Evolutionary conservation across 30 jellyfish, hydroid and myxozoan genomes (phyloP), one percentile per base, ranked within the genome.

Genomic region (Mastigias papua): DNA sequence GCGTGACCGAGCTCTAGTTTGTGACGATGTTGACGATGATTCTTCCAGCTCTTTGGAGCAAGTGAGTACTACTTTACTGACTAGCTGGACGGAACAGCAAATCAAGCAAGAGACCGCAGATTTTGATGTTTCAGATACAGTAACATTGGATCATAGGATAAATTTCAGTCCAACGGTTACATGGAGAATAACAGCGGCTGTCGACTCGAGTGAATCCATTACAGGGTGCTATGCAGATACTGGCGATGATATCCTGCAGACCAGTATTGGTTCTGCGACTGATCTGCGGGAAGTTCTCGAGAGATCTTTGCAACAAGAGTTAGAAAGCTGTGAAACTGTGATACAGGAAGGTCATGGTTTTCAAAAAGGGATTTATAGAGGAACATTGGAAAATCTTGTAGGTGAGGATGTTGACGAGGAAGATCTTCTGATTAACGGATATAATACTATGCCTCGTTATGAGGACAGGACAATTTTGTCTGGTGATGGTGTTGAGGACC

Each of bases 11-110:
- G 7, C 82, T 54, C 67, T 25, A 54, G 27, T 19, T 3, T 16
- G 25, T 11, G 67, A 21, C 8, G 92, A 42, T 1, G 58, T 26
- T 33, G 22, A 10, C 35, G 46, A 82, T 34, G 93, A 84, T 6
- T 11, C 81, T 28, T 64, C 34, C 34, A 48, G 46, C 17, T 70
- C 93, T 22, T 22, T 33, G 26, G 93, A 84, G 20, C 73, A 69
- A 46, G 51, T 57, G 25, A 71, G 70, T 16, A 69, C 37, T 19
- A 84, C 86, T 76, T 71, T 84, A 57, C 69, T 84, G 72, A 84
- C 93, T 4, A 84, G 93, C 63, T 84, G 93, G 93, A 69, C 87
- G 19, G 93, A 84, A 42, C 93, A 69, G n/a, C 80, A 71, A 22
- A 26, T 71, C 19, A 34, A 33, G 61, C 70, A 51, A 2, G 86